These are phyloP conservation scores for Schizaphis graminum DNA, from an alignment of 2,888 invertebrate species.

Conservation along the genomic window DNA sequence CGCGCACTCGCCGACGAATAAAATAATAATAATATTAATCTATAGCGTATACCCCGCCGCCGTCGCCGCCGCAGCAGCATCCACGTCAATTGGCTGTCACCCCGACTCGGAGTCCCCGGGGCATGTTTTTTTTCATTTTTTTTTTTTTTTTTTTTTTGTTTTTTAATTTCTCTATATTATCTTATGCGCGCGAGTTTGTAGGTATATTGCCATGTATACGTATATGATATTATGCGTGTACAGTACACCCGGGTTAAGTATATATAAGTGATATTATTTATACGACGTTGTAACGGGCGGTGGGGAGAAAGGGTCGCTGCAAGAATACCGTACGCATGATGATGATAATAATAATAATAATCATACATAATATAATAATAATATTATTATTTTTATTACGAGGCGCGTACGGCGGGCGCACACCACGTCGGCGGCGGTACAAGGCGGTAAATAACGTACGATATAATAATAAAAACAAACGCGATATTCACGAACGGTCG, in stretches of 20 bases:
- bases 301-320: neutral
- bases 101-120: slow-evolving; percentile 47
- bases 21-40: slow-evolving; percentile 49
- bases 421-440: neutral
- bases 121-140: neutral
- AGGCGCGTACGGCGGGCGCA: too few relatives aligned
- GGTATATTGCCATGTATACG: neutral
- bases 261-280: neutral
- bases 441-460: slow-evolving; percentile 31
- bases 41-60: neutral
- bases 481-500: neutral
- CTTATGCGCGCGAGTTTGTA: neutral
- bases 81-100: slow-evolving; percentile 63
- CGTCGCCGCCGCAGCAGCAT: neutral
- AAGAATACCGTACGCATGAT: neutral
- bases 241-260: too few relatives aligned
- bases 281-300: neutral
- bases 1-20: neutral
- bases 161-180: slow-evolving; percentile 30
- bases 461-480: slow-evolving; percentile 16
- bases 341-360: neutral
- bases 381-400: neutral
- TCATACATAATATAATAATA: neutral
- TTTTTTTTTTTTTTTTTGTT: neutral
- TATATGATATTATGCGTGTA: too few relatives aligned